phyloP scores from a whole-genome alignment of 2,888 invertebrate species.

The Caenorhabditis sulstoni region DNA sequence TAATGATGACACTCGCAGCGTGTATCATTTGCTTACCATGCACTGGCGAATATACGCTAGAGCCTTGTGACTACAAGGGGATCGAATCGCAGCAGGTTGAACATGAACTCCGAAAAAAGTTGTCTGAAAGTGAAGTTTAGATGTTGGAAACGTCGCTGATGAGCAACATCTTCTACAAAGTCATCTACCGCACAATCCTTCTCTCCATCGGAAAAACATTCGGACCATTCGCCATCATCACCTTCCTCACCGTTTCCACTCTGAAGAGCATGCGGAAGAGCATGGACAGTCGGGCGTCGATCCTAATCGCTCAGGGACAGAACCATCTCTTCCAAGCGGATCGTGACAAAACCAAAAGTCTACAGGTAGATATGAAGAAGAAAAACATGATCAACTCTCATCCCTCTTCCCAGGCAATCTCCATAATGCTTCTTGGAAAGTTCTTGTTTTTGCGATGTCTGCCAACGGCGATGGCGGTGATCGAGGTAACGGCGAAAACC shows the following conservation, averaged over 20 bases:
- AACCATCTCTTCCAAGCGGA: constrained; percentile 72
- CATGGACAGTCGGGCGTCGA: constrained; percentile 72
- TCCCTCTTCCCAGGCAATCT: constrained; percentile 68
- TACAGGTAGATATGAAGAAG: constrained; percentile 58
- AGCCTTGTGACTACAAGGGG: constrained; percentile 55
- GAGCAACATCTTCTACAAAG: constrained; percentile 58
- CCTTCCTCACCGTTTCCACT: constrained; percentile 67
- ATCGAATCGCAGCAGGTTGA: constrained; percentile 43
- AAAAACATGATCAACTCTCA: not conserved
- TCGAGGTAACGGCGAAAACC: constrained; percentile 33
- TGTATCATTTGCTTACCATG: constrained; percentile 71
- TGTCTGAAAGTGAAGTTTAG: constrained; percentile 20
- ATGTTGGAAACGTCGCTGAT: constrained; percentile 58
- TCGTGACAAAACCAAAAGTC: constrained; percentile 71
- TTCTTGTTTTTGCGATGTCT: constrained; percentile 72
- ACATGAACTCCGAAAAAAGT: not conserved
- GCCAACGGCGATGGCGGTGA: constrained; percentile 66
- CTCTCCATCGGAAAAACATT: constrained; percentile 71
- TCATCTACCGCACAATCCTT: constrained; percentile 67
- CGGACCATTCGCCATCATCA: constrained; percentile 71
- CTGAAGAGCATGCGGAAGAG: constrained; percentile 68
- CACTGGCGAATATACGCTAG: constrained; percentile 67
- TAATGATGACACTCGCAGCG: constrained; percentile 67
- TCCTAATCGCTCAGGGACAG: constrained; percentile 72
- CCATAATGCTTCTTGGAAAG: constrained; percentile 71